Evolutionary conservation across 2,797 vertebrate genomes (phyloP), one percentile per base, ranked within the genome.

Genomic region (Oreochromis grahami): DNA sequence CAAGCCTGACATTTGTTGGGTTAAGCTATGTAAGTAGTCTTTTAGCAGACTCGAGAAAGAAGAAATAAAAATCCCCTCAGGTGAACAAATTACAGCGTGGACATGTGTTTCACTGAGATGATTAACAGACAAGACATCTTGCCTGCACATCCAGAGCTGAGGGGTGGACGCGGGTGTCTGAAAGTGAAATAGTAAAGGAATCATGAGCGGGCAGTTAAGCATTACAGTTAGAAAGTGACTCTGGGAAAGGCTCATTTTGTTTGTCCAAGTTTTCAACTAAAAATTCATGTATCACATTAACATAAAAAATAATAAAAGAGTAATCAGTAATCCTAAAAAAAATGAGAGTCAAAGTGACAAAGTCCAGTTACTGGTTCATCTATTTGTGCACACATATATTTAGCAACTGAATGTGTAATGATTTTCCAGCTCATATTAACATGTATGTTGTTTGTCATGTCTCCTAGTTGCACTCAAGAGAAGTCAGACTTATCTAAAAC

Each of bases 241-340:
- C 80, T 94, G 45, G 36, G 65, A 83, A 84, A 89, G 83, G 84
- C 85, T 85, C 76, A 85, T 43, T 81, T 80, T 81, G 51, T 58
- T 78, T 34, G 26, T 58, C 41, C 48, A 53, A 1, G 55, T 84
- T 91, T 90, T 76, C 19, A 63, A 84, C 74, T 78, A 74, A 56
- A 87, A 88, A 89, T 77, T 56, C 83, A 85, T 80, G 92, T 96
- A 94, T 96, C 92, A 95, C 92, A 97, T 97, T 98, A 98, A 97
- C 95, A 95, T 86, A 17, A 88, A 85, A 85, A 85, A 93, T 60
- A 94, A 91, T 81, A 94, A 77, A 90, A 85, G 85, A 97, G 94
- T 91, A 95, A 95, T 96, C 91, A 95, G 95, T 95, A 93, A 97
- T 91, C 93, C 91, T 79, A 83, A 87, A 87, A 83, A 83, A 81